These are phyloP conservation scores for Physocephala rufipes DNA, from an alignment of 2,888 invertebrate genomes.

Conservation along the genomic window DNA sequence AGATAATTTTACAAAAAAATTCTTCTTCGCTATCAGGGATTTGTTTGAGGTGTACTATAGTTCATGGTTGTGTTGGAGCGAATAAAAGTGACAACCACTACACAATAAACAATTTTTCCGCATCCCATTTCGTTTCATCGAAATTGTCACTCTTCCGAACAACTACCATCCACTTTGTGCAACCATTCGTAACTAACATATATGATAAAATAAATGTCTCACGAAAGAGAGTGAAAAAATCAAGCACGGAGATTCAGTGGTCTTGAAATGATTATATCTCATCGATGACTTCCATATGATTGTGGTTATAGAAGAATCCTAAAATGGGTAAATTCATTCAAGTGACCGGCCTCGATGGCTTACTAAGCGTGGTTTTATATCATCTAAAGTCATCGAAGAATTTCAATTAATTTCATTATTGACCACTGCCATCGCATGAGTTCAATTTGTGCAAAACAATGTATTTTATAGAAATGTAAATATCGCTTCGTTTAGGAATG, in stretches of 20 bases:
- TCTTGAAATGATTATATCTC: background rate
- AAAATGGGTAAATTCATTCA: background rate
- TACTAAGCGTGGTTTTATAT: background rate
- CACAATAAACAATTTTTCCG: background rate
- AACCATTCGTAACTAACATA: constrained; percentile 32
- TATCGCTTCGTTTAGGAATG: constrained; percentile 14
- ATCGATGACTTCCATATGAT: constrained; percentile 15
- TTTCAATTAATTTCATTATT: background rate
- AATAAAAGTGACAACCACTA: constrained; percentile 27
- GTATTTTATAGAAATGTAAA: constrained; percentile 10
- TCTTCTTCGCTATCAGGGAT: constrained; percentile 30
- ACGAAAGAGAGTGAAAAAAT: constrained; percentile 38
- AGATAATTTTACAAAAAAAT: background rate
- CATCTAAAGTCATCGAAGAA: constrained; percentile 11
- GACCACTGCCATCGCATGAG: constrained; percentile 9
- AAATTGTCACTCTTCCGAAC: constrained; percentile 38
- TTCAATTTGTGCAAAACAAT: constrained; percentile 21
- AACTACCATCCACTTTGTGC: constrained; percentile 30
- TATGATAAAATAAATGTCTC: background rate
- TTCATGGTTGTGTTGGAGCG: constrained; percentile 5
- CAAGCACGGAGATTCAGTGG: constrained; percentile 15
- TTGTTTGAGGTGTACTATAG: background rate
- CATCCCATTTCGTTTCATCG: background rate
- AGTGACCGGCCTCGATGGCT: background rate
- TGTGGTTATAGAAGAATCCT: background rate